Evolutionary conservation across 2,888 invertebrate genomes (phyloP), one percentile per base, ranked within the genome.

Genomic region (Hemistola chrysoprasaria): DNA sequence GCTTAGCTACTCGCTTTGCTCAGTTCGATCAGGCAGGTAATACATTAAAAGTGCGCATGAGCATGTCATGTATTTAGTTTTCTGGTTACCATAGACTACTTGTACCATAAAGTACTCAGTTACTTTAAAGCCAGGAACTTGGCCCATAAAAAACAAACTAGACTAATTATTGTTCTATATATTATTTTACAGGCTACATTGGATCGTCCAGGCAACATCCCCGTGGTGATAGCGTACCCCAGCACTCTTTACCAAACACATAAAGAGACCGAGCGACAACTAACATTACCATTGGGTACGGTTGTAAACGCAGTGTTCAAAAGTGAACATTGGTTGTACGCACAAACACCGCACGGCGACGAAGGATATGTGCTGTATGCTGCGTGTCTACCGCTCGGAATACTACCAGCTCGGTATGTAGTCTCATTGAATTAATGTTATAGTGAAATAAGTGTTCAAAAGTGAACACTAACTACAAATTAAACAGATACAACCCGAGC

Each of bases 221-320:
- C 96, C 1, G 95, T 96, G 20, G 96, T 95, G 2, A 82, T 95
- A 43, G 93, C 95, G 20, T 93, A 93, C 57, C 92, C 94, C 1
- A 93, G 92, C 55, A 92, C 92, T 0, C 79, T 95, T 7, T 94
- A 95, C 73, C 94, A 94, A 73, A 95, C 95, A 0, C 91, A 93
- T 43, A 88, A 90, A 29, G 93, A 92, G n/a, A 91, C 90, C 22
- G 93, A 92, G 58, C 89, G 90, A 6, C 94, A 94, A 74, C 85
- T 94, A 32, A 89, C 92, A 0, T 76, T 95, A 32, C 95, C 95
- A 0, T 79, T 95, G 44, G 96, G 96, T 2, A 95, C 95, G 76
- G 95, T 96, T 2, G 95, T 96, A 6, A 96, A 96, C 71, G 95
- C 95, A 0, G 94, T 96, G 11, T 96, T 95, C 75, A 95, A 95